A percentile compares a stretch with the other conserved stretches of the same genome.
Conservation (phyloP, 2,888 invertebrate genomes). For the Drosophila ustulata region DNA sequence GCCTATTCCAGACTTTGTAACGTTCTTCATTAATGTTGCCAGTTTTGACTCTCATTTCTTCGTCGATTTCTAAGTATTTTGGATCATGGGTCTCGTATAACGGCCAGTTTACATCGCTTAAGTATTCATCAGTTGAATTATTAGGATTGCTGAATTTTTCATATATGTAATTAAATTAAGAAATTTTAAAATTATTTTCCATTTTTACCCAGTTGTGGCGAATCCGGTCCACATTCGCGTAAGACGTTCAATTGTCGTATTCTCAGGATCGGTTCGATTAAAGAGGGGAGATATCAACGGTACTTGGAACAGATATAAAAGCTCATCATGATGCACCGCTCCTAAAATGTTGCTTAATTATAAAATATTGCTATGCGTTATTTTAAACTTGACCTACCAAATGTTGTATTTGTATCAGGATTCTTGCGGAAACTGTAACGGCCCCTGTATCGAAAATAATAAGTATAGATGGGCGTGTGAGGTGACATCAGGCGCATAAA, state of each 20-base stretch:
- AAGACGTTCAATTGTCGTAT: conserved; percentile 83
- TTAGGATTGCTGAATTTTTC: conserved; percentile 76
- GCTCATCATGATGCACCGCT: conserved; percentile 85
- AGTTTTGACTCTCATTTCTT: conserved; percentile 65
- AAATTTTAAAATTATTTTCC: neutral
- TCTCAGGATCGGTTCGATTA: conserved; percentile 83
- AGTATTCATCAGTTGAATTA: conserved; percentile 73
- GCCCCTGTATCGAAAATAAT: conserved; percentile 88
- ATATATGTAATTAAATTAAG: neutral
- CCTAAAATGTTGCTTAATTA: conserved; percentile 70
- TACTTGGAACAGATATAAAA: conserved; percentile 84
- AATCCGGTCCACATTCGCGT: conserved; percentile 85
- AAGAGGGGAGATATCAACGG: conserved; percentile 82
- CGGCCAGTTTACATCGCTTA: conserved; percentile 75
- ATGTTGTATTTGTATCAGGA: conserved; percentile 82
- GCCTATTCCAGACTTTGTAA: conserved; percentile 67
- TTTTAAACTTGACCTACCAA: conserved; percentile 81
- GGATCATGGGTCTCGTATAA: conserved; percentile 62
- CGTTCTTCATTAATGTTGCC: conserved; percentile 71
- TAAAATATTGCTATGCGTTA: neutral
- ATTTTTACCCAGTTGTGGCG: conserved; percentile 74
- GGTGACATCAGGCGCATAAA: conserved; percentile 87
- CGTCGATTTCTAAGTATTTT: conserved; percentile 80
- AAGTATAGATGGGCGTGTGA: conserved; percentile 87
- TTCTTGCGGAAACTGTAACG: conserved; percentile 86